Percentiles rank a stretch among this genome's conserved stretches.
Evolutionary conservation across 2,797 vertebrate genomes (phyloP).

Genomic region (Ceryle rudis): DNA sequence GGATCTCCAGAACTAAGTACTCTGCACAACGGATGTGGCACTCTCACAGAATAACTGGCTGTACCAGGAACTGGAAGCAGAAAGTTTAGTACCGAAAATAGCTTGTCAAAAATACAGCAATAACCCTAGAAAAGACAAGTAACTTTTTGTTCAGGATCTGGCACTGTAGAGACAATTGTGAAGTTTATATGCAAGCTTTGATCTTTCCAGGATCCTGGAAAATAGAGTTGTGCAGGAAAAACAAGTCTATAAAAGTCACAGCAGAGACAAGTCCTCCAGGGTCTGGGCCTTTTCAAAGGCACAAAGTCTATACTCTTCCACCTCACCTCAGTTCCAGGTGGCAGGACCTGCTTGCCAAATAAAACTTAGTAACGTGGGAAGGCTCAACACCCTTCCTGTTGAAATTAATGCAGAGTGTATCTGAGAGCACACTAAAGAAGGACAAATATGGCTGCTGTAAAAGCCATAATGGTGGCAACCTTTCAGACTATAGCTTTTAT

Average conservation of each 20-base stretch:
- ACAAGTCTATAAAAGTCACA: constrained; percentile 35
- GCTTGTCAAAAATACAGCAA: neutral
- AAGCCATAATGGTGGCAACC: neutral
- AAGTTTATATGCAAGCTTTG: neutral
- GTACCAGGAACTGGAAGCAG: neutral
- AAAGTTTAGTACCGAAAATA: neutral
- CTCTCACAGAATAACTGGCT: neutral
- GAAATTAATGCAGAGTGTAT: neutral
- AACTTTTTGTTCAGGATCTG: neutral
- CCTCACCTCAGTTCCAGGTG: constrained; percentile 23
- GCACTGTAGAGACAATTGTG: neutral
- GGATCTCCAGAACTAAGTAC: neutral
- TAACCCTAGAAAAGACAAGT: neutral
- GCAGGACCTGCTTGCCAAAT: constrained; percentile 42
- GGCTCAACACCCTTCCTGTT: constrained; percentile 16
- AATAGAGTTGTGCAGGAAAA: constrained; percentile 11
- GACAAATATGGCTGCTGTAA: neutral
- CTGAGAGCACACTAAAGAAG: neutral
- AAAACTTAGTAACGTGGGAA: neutral
- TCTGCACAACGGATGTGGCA: neutral
- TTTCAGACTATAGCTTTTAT: neutral
- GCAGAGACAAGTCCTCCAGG: neutral
- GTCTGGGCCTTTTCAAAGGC: constrained; percentile 2
- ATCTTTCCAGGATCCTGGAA: constrained; percentile 35
- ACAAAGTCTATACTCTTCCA: constrained; percentile 6